A percentile compares a stretch with the other conserved stretches of the same genome.
Evolutionary conservation across 2,888 invertebrate species (phyloP).

Genomic region (Oscheius sp.): DNA sequence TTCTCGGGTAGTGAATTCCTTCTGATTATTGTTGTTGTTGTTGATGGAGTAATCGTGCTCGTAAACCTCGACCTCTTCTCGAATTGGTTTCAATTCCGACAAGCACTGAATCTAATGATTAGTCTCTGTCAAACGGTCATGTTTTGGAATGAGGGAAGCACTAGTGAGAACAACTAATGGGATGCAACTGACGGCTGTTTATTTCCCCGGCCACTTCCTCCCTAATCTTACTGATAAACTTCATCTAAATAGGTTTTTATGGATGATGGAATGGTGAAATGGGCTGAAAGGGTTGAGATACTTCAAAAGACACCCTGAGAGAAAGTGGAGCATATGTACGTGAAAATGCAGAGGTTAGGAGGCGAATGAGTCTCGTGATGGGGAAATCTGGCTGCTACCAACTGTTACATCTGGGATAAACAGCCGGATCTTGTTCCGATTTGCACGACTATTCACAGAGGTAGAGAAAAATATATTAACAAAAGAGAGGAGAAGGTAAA

Average conservation of each 20-base stretch:
- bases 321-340: slow-evolving; percentile 1
- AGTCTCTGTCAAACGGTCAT: too few species aligned
- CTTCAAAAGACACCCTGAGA: not conserved
- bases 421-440: not conserved
- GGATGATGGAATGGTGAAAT: not conserved
- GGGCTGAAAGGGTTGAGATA: not conserved
- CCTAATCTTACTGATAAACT: not conserved
- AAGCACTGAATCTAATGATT: slow-evolving; percentile 6
- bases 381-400: slow-evolving; percentile 19
- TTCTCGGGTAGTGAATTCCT: slow-evolving; percentile 2
- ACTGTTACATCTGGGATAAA: slow-evolving; percentile 34
- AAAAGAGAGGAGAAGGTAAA: not conserved
- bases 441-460: too few species aligned
- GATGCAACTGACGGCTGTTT: too few species aligned
- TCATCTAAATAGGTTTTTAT: not conserved
- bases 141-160: too few species aligned
- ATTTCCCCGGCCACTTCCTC: not conserved
- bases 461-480: not conserved
- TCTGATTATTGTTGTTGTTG: slow-evolving; percentile 25
- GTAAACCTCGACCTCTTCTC: not conserved
- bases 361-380: slow-evolving; percentile 31
- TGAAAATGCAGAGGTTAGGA: slow-evolving; percentile 25
- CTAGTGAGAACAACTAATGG: too few species aligned
- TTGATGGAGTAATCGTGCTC: not conserved
- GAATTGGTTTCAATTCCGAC: slow-evolving; percentile 3